These are phyloP conservation scores for Perca fluviatilis DNA, from an alignment of 2,113 vertebrate genomes.

Conservation along the genomic window DNA sequence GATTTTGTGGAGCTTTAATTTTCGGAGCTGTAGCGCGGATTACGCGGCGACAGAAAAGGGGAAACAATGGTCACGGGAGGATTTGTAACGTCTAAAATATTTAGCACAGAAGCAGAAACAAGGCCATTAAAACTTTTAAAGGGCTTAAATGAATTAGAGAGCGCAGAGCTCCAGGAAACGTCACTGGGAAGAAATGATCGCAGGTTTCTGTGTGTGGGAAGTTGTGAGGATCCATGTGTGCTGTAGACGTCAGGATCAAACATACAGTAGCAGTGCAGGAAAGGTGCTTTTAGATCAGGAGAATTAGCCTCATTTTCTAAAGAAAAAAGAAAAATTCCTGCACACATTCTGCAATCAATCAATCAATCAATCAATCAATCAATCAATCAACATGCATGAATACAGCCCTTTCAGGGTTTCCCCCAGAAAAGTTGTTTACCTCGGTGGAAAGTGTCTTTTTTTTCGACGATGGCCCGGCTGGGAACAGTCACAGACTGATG, in stretches of 20 bases:
- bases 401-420: too few relatives aligned
- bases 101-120: slow-evolving; percentile 33
- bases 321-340: too few relatives aligned
- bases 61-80: slow-evolving; percentile 16
- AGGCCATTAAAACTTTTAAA: slow-evolving; percentile 29
- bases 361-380: too few relatives aligned
- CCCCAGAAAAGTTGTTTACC: too few relatives aligned
- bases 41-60: slow-evolving; percentile 11
- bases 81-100: slow-evolving; percentile 43
- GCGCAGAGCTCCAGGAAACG: slow-evolving; percentile 28
- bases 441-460: too few relatives aligned
- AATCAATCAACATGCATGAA: too few relatives aligned
- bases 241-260: neutral
- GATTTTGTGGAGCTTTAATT: slow-evolving; percentile 21
- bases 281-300: neutral
- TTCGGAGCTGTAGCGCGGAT: slow-evolving; percentile 24
- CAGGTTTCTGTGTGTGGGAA: neutral
- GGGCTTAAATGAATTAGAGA: slow-evolving; percentile 33
- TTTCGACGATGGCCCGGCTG: too few relatives aligned
- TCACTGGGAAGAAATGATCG: neutral
- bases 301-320: too few relatives aligned
- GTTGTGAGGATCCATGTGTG: neutral
- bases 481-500: too few relatives aligned
- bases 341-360: too few relatives aligned
- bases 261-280: neutral